phyloP scores from a whole-genome alignment of 2,113 vertebrate genomes.

The Gallinago paraguaiae region DNA sequence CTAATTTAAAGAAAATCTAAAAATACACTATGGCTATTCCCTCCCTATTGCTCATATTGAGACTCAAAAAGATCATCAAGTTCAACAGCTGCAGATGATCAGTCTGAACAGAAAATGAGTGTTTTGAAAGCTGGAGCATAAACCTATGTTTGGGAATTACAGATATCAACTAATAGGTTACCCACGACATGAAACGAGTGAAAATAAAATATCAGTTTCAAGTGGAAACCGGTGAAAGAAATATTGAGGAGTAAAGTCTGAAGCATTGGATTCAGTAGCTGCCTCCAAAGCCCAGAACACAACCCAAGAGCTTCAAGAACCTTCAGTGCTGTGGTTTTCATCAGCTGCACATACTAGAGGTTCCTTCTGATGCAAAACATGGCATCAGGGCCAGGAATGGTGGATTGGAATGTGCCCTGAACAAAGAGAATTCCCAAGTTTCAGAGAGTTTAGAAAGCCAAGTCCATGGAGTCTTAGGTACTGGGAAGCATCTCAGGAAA shows the following conservation, averaged over 20 bases:
- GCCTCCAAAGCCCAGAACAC: not conserved
- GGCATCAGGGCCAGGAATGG: not conserved
- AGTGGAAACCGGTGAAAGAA: not conserved
- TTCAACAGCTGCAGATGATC: not conserved
- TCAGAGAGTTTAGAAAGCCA: not conserved
- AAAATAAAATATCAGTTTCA: not conserved
- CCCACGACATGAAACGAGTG: accelerated
- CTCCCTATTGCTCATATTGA: not conserved
- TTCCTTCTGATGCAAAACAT: not conserved
- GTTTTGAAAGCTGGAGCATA: not conserved
- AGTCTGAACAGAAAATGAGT: not conserved
- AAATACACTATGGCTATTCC: not conserved
- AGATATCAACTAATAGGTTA: not conserved
- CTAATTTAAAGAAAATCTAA: not conserved
- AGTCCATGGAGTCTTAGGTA: not conserved
- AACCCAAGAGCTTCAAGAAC: not conserved
- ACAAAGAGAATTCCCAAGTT: not conserved
- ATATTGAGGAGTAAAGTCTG: not conserved
- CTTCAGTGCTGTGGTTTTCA: not conserved
- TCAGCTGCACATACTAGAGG: not conserved
- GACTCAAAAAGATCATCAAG: not conserved
- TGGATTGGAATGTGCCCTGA: not conserved
- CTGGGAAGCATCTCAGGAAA: not conserved
- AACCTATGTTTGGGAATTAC: not conserved
- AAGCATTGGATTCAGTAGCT: not conserved